These are phyloP conservation scores for Rhopilema esculentum DNA, from an alignment of 30 jellyfish, hydroid and myxozoan genomes.

Conservation along the genomic window DNA sequence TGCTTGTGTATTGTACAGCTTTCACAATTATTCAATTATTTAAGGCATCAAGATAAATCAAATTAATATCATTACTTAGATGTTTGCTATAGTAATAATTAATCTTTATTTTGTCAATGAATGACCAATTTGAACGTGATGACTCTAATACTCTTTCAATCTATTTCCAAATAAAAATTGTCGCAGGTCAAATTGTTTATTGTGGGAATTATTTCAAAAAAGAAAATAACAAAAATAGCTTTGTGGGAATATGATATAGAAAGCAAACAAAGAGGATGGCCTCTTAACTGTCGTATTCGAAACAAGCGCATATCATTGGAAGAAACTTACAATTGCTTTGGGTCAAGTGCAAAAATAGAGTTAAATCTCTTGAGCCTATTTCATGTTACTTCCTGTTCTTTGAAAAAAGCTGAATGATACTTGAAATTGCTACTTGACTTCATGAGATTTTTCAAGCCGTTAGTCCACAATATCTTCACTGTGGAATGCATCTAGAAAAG, in stretches of 20 bases:
- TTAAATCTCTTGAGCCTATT: not conserved
- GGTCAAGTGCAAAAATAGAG: not conserved
- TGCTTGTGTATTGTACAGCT: no score
- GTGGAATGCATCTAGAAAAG: no score
- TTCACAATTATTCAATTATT: not conserved
- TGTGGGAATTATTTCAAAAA: not conserved
- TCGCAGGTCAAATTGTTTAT: not conserved
- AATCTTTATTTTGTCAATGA: not conserved
- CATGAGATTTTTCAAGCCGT: not conserved
- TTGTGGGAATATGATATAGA: not conserved
- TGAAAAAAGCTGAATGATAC: not conserved
- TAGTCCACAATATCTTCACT: not conserved
- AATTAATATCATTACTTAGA: not conserved
- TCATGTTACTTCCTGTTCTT: not conserved
- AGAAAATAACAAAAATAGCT: not conserved
- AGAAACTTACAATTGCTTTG: not conserved
- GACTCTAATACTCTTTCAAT: not conserved
- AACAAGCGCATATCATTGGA: not conserved
- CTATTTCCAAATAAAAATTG: not conserved
- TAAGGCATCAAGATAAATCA: not conserved
- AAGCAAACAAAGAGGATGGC: not conserved
- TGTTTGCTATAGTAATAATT: not conserved
- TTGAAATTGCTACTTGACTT: not conserved
- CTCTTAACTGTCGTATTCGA: not conserved
- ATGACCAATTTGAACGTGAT: not conserved